Conservation (phyloP, 2,113 vertebrate genomes). For the Lepidothrix coronata region DNA sequence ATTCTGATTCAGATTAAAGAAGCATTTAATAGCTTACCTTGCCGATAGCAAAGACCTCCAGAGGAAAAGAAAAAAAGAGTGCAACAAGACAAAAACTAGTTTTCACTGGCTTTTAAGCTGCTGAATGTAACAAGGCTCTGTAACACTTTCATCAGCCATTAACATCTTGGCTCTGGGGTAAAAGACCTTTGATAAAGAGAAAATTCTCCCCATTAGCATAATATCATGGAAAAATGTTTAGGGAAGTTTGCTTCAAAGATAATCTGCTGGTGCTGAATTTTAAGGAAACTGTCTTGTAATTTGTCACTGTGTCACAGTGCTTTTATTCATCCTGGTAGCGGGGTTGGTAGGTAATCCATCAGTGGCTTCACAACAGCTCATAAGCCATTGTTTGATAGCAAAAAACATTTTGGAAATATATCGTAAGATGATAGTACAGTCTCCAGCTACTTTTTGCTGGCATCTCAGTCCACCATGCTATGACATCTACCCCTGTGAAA, state of each 20-base stretch:
- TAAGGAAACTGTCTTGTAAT: background rate
- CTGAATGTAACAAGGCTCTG: background rate
- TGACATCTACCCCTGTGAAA: background rate
- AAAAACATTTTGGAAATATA: background rate
- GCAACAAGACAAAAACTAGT: background rate
- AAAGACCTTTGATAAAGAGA: slow-evolving; percentile 8
- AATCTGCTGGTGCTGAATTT: background rate
- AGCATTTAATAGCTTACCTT: slow-evolving; percentile 16
- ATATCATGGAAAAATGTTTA: background rate
- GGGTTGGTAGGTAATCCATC: background rate
- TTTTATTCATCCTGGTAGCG: background rate
- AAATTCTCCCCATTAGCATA: background rate
- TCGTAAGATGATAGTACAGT: background rate
- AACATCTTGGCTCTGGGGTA: slow-evolving; percentile 13
- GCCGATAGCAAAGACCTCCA: background rate
- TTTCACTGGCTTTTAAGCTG: slow-evolving; percentile 22
- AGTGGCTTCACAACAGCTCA: background rate
- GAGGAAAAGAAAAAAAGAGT: background rate
- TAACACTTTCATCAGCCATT: slow-evolving; percentile 1
- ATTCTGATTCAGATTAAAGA: slow-evolving; percentile 44
- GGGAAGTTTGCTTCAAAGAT: background rate
- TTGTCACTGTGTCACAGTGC: background rate
- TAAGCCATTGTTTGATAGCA: background rate
- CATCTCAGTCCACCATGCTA: background rate
- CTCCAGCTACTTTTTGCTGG: background rate